Evolutionary conservation across 2,113 vertebrate genomes (phyloP).

Genomic region (Tiliqua scincoides): DNA sequence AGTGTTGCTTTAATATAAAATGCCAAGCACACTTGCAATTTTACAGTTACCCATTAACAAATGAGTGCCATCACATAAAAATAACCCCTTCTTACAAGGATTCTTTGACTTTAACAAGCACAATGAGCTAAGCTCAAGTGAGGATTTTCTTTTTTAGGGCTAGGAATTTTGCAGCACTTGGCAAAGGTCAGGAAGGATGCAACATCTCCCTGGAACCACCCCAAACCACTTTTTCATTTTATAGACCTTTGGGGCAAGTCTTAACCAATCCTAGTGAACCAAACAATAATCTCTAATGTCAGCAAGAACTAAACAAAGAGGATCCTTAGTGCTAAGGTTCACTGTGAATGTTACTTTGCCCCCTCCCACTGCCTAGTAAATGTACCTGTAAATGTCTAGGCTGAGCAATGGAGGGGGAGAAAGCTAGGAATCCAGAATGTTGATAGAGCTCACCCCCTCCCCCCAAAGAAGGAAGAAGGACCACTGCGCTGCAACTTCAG

Average conservation of each 20-base stretch:
- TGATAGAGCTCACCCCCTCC: too few species aligned
- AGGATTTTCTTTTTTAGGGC: neutral
- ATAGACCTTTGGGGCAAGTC: neutral
- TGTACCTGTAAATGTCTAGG: too few species aligned
- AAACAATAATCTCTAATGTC: neutral
- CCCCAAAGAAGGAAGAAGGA: too few species aligned
- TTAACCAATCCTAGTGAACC: neutral
- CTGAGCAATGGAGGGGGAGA: too few species aligned
- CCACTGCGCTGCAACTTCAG: too few species aligned
- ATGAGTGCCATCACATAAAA: neutral
- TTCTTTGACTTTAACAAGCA: conserved; percentile 5
- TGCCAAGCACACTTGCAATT: neutral
- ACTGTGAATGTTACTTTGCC: too few species aligned
- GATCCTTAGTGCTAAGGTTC: neutral
- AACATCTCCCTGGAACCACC: neutral
- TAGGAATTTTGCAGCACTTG: neutral
- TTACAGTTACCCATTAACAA: neutral
- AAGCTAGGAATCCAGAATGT: too few species aligned
- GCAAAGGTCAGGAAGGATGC: neutral
- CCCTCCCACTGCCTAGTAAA: too few species aligned
- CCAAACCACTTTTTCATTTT: conserved; percentile 6
- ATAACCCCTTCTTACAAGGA: neutral
- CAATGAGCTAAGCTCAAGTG: conserved; percentile 12
- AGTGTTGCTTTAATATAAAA: too few species aligned
- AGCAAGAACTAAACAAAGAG: neutral